phyloP scores from a whole-genome alignment of 2,888 invertebrate genomes.

The Heterodera filipjevi region DNA sequence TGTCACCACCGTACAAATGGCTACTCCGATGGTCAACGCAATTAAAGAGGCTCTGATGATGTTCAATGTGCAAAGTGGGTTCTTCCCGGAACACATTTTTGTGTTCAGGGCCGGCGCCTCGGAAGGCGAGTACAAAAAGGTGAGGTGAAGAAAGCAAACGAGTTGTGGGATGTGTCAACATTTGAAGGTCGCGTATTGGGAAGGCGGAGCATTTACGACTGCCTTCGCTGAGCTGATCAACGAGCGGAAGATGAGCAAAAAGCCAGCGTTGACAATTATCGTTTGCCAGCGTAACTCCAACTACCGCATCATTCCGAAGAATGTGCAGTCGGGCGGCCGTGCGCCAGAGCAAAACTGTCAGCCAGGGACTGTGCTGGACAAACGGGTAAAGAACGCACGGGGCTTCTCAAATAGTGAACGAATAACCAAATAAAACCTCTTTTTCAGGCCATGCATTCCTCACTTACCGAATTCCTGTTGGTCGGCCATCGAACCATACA shows the following conservation, averaged over 20 bases:
- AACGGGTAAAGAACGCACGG: not conserved
- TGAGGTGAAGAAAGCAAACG: conserved; percentile 14
- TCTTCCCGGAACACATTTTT: conserved; percentile 43
- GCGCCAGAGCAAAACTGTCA: conserved; percentile 42
- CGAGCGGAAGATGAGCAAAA: not conserved
- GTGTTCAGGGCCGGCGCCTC: conserved; percentile 48
- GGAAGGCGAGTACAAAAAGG: conserved; percentile 48
- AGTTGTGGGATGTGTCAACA: not conserved
- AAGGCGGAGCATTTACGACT: conserved; percentile 21
- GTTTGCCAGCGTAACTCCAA: conserved; percentile 46
- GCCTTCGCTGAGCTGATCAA: conserved; percentile 29
- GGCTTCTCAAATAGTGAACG: not conserved
- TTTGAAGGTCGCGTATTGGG: conserved; percentile 36
- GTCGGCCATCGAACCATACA: conserved; percentile 43
- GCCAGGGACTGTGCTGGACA: conserved; percentile 44
- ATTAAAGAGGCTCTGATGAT: conserved; percentile 26
- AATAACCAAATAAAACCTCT: not conserved
- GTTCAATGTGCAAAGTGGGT: conserved; percentile 17
- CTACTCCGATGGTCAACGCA: conserved; percentile 27
- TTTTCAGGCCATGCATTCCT: conserved; percentile 37
- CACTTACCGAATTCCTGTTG: conserved; percentile 45
- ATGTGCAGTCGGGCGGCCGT: conserved; percentile 10
- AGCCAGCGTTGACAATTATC: conserved; percentile 39
- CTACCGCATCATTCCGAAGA: conserved; percentile 41
- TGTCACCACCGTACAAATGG: conserved; percentile 31